Conservation (phyloP, 2,797 vertebrate genomes). For the Falco concolor region DNA sequence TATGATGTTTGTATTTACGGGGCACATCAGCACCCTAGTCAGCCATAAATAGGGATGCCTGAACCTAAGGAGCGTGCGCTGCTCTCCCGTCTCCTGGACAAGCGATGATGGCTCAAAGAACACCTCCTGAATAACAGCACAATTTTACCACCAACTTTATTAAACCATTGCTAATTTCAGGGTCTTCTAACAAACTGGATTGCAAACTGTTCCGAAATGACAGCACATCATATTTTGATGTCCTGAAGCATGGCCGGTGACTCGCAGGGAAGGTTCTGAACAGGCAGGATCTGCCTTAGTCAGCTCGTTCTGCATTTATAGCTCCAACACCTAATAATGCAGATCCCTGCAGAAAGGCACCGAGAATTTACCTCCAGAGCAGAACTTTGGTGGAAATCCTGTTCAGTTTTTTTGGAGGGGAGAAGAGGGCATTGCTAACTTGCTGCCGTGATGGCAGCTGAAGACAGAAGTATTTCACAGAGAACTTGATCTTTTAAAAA, state of each 20-base stretch:
- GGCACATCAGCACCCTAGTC: not conserved
- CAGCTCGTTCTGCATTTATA: not conserved
- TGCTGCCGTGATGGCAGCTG: not conserved
- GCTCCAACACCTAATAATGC: not conserved
- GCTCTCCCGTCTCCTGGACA: not conserved
- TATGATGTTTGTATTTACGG: accelerated
- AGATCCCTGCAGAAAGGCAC: not conserved
- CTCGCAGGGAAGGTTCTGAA: not conserved
- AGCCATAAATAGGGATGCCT: not conserved
- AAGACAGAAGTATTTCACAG: not conserved
- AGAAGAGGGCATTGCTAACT: not conserved
- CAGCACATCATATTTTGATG: not conserved
- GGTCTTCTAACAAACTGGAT: not conserved
- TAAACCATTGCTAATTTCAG: not conserved
- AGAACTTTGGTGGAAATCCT: not conserved
- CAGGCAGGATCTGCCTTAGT: not conserved
- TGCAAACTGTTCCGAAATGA: not conserved
- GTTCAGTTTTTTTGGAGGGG: not conserved
- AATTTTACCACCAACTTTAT: not conserved
- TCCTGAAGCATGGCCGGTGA: not conserved
- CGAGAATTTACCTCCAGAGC: not conserved
- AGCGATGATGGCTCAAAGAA: not conserved
- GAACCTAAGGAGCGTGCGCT: not conserved
- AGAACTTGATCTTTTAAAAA: not conserved
- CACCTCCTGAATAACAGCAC: not conserved